Evolutionary conservation across 2,797 vertebrate species (phyloP), one percentile per base, ranked within the genome.

Genomic region (Amphiprion clarkii): DNA sequence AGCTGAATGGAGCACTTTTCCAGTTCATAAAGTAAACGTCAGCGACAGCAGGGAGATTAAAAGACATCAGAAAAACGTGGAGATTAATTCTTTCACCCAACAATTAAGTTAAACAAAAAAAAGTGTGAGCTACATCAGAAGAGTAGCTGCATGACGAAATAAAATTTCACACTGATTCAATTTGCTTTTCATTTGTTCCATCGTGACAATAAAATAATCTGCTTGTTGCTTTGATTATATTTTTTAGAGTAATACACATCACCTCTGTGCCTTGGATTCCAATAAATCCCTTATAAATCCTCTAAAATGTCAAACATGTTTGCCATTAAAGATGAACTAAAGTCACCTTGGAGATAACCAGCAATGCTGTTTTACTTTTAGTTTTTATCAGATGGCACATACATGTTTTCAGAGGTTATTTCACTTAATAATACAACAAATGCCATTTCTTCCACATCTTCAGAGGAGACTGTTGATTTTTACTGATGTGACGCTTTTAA

Each of bases 11-110:
- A 86, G 74, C 80, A 87, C 79, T 75, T 89, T 93, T 94, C 92
- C 90, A 77, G 87, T 93, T 94, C 92, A 94, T 92, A 6, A 93
- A 94, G 92, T 94, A 94, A 94, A 88, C 69, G 71, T 92, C 91
- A 93, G 90, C 84, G 92, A 90, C 91, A 79, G 87, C 76, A 74
- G 44, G 78, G 74, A 78, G 64, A 78, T 76, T 54, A 56, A 74
- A 39, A 83, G 70, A 61, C 70, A 61, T 74, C 51, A 70, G 74
- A 73, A 39, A 75, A 71, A 67, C 33, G 9, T 7, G 17, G 53
- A 64, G 56, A 57, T 60, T 51, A 23, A 33, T 73, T 68, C 5
- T 51, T 23, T 61, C 49, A 3, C 52, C 14, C 10, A 44, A 39
- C 52, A 61, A 71, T 76, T 19, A 36, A 60, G 11, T 11, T 1